Conservation (phyloP, 2,888 invertebrate species). For the Chloroclystis v-ata region DNA sequence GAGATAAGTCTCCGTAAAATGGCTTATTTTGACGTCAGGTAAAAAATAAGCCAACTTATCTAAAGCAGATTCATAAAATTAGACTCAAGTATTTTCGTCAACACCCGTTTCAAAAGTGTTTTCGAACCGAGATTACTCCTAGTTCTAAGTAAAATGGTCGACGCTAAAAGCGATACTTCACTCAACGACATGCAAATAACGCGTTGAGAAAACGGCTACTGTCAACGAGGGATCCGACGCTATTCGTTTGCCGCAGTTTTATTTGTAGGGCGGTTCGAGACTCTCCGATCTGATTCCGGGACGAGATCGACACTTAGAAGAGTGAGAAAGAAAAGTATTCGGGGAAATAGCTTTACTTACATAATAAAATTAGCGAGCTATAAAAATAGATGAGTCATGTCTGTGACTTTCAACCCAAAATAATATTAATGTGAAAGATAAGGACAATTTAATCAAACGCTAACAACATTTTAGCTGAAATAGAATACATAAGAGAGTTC, state of each 20-base stretch:
- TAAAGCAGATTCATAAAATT: no score
- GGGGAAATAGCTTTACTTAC: no score
- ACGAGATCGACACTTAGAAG: background rate
- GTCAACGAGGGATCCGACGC: slow-evolving; percentile 20
- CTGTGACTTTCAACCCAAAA: no score
- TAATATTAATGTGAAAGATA: no score
- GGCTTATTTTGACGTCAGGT: no score
- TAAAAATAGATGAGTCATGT: no score
- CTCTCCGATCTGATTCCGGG: background rate
- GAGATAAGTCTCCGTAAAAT: no score
- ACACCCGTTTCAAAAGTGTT: background rate
- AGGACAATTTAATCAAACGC: no score
- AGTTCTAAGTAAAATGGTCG: background rate
- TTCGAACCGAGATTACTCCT: background rate
- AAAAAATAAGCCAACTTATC: background rate
- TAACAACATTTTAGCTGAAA: no score
- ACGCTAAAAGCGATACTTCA: slow-evolving; percentile 7
- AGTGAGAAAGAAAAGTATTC: background rate
- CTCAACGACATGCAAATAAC: slow-evolving; percentile 10
- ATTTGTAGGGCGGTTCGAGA: background rate
- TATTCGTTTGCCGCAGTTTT: slow-evolving; percentile 26
- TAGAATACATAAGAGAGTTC: no score
- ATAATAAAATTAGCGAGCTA: no score
- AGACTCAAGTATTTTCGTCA: no score
- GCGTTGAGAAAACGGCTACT: slow-evolving; percentile 16